A percentile compares a stretch with the other conserved stretches of the same genome.
Conservation (phyloP, 2,888 invertebrate species). For the Piscicola geometra region DNA sequence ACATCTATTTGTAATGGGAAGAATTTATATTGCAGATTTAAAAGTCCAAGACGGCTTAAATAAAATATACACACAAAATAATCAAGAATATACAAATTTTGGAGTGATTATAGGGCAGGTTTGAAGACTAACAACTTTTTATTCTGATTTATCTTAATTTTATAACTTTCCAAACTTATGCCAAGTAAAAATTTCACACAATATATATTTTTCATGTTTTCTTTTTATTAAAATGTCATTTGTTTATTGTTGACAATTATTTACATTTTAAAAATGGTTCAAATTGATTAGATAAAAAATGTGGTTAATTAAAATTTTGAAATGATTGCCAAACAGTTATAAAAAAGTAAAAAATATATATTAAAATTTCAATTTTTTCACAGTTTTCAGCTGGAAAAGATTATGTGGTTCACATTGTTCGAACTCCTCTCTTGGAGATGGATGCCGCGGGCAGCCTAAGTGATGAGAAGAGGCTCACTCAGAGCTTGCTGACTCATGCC, state of each 20-base stretch:
- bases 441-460: background rate
- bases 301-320: too few species aligned
- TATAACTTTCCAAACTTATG: too few species aligned
- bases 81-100: constrained; percentile 7
- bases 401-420: constrained; percentile 73
- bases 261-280: too few species aligned
- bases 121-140: too few species aligned
- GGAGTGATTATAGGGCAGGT: constrained; percentile 35
- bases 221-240: too few species aligned
- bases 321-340: too few species aligned
- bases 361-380: constrained; percentile 47
- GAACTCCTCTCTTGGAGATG: constrained; percentile 20
- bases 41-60: constrained; percentile 26
- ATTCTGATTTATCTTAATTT: too few species aligned
- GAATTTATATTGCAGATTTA: constrained; percentile 29
- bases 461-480: background rate
- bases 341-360: too few species aligned
- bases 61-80: background rate
- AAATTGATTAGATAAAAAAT: too few species aligned
- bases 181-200: too few species aligned
- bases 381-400: constrained; percentile 67
- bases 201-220: too few species aligned
- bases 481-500: constrained; percentile 22
- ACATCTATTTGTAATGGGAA: constrained; percentile 25
- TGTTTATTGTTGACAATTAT: too few species aligned